Conservation (phyloP, 1,140 invertebrate genomes). For the Solenopsis fugax region DNA sequence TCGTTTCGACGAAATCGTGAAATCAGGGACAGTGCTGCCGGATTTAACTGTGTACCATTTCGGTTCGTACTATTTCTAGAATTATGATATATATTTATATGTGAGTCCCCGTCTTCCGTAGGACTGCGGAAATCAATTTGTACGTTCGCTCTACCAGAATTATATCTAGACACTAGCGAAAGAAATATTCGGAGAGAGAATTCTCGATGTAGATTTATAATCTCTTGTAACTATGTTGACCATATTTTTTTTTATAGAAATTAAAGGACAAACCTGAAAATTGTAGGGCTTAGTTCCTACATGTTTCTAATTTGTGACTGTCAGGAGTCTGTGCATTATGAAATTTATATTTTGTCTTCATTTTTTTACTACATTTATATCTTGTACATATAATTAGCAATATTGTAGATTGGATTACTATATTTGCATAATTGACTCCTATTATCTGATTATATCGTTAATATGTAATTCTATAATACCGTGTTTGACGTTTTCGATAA, state of each 20-base stretch:
- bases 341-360: too few relatives aligned
- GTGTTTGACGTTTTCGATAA: constrained; percentile 9
- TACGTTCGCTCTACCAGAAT: neutral
- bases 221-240: neutral
- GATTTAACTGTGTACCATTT: constrained; percentile 60
- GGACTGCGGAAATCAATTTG: constrained; percentile 30
- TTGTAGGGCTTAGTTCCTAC: too few relatives aligned
- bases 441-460: neutral
- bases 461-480: neutral
- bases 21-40: constrained; percentile 62
- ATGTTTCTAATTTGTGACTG: too few relatives aligned
- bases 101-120: constrained; percentile 27
- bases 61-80: constrained; percentile 68
- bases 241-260: too few relatives aligned
- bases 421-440: neutral
- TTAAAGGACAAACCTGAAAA: too few relatives aligned
- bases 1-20: constrained; percentile 56
- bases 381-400: neutral
- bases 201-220: neutral
- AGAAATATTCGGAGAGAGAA: neutral
- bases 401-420: neutral
- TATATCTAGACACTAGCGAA: neutral
- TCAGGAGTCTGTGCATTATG: too few relatives aligned
- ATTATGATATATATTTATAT: constrained; percentile 61
- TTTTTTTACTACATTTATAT: too few relatives aligned